A percentile compares a stretch with the other conserved stretches of the same genome.
phyloP scores from a whole-genome alignment of 2,797 vertebrate genomes.

The Ctenopoma kingsleyae region DNA sequence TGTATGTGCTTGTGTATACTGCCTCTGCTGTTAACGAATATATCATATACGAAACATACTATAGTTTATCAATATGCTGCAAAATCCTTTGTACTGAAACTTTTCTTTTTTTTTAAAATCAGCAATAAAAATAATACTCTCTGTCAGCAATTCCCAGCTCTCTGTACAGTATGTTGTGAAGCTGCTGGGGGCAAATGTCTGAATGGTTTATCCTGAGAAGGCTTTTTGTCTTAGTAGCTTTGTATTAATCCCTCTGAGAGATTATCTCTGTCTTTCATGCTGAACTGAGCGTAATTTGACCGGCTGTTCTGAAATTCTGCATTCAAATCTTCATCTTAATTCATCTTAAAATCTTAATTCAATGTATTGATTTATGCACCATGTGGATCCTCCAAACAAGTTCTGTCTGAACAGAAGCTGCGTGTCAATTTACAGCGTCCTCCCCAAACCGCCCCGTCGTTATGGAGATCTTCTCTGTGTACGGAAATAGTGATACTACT shows the following conservation, averaged over 20 bases:
- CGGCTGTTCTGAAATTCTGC: conserved; percentile 5
- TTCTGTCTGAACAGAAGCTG: background rate
- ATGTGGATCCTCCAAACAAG: rapidly evolving
- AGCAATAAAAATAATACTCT: too few species aligned
- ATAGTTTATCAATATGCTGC: background rate
- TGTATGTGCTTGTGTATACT: too few species aligned
- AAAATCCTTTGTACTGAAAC: background rate
- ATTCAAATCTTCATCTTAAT: background rate
- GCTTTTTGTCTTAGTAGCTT: conserved; percentile 60
- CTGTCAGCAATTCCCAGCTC: background rate
- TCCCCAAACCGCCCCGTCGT: conserved; percentile 62
- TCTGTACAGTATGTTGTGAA: background rate
- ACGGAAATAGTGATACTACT: conserved; percentile 63
- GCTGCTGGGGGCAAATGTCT: conserved; percentile 16
- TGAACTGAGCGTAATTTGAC: conserved; percentile 31
- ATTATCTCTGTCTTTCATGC: conserved; percentile 62
- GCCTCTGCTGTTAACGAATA: too few species aligned
- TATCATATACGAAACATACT: too few species aligned
- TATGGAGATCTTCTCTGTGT: conserved; percentile 71
- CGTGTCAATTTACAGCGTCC: conserved; percentile 2
- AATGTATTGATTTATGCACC: background rate
- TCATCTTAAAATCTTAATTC: background rate
- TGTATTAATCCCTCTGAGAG: conserved; percentile 58
- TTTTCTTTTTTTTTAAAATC: too few species aligned
- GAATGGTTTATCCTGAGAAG: conserved; percentile 42